Evolutionary conservation across 2,888 invertebrate species (phyloP).

Genomic region (Sinodicranocentrus sp.): DNA sequence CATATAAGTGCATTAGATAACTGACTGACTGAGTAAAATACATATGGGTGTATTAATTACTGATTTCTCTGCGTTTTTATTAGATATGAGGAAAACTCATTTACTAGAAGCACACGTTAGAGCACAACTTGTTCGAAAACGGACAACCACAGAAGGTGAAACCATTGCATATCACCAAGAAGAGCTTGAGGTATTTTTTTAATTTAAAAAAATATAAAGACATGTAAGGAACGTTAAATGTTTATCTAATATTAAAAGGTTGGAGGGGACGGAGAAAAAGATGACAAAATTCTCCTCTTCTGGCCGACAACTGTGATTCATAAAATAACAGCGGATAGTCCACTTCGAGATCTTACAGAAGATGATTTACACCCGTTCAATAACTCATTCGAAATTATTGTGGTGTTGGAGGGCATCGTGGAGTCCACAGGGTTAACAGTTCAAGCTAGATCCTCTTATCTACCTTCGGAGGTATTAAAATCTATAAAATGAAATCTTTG

Average conservation of each 20-base stretch:
- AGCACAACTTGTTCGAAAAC: slow-evolving; percentile 71
- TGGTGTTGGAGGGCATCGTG: slow-evolving; percentile 89
- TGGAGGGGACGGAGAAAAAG: slow-evolving; percentile 75
- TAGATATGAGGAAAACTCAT: slow-evolving; percentile 75
- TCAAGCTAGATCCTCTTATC: slow-evolving; percentile 89
- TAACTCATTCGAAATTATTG: slow-evolving; percentile 89
- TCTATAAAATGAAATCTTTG: neutral
- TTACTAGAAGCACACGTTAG: slow-evolving; percentile 74
- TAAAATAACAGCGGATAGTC: slow-evolving; percentile 89
- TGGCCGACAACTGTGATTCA: slow-evolving; percentile 99
- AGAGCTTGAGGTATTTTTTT: slow-evolving; percentile 61
- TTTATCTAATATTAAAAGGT: slow-evolving; percentile 52
- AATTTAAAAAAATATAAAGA: too few species aligned
- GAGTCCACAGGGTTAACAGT: slow-evolving; percentile 92
- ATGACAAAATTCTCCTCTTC: slow-evolving; percentile 91
- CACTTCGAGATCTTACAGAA: slow-evolving; percentile 92
- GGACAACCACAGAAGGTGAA: slow-evolving; percentile 73
- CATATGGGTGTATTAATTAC: too few species aligned
- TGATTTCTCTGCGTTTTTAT: too few species aligned
- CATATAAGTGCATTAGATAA: neutral
- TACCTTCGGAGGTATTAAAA: slow-evolving; percentile 79
- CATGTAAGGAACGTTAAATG: too few species aligned
- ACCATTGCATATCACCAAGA: slow-evolving; percentile 71
- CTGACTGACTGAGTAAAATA: too few species aligned
- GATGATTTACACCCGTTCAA: slow-evolving; percentile 88